These are phyloP conservation scores for Dendrolimus punctatus DNA, from an alignment of 1,140 invertebrate genomes.

Conservation along the genomic window DNA sequence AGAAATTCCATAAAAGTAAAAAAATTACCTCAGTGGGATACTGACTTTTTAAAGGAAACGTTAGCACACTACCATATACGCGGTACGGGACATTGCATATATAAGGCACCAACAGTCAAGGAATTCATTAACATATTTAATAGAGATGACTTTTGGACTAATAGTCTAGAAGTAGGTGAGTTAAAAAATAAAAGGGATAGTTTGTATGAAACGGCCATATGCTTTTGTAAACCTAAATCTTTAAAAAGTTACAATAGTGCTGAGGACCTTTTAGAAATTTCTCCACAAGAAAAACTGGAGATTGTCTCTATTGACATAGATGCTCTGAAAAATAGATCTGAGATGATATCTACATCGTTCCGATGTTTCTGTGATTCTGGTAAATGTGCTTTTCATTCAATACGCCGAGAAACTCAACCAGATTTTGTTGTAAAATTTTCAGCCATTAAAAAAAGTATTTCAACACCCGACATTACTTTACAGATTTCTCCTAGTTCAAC, in stretches of 20 bases:
- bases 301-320: constrained; percentile 45
- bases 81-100: constrained; percentile 65
- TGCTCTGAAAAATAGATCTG: constrained; percentile 33
- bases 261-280: constrained; percentile 53
- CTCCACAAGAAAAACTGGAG: constrained; percentile 28
- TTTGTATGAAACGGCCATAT: constrained; percentile 60
- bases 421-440: constrained; percentile 58
- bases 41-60: constrained; percentile 52
- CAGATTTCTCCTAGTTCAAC: constrained; percentile 41
- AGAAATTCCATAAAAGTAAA: constrained; percentile 45
- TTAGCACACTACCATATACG: constrained; percentile 59
- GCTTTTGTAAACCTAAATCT: constrained; percentile 56
- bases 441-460: constrained; percentile 61
- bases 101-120: constrained; percentile 48
- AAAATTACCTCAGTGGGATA: constrained; percentile 40
- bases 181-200: constrained; percentile 44
- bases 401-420: constrained; percentile 34
- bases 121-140: constrained; percentile 67
- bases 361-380: constrained; percentile 61
- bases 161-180: constrained; percentile 43
- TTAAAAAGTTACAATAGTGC: constrained; percentile 57
- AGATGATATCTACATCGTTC: constrained; percentile 48
- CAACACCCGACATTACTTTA: constrained; percentile 58
- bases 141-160: constrained; percentile 50
- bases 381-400: constrained; percentile 48